phyloP scores from a whole-genome alignment of 1,140 invertebrate genomes.

The Neodiprion pinetum region DNA sequence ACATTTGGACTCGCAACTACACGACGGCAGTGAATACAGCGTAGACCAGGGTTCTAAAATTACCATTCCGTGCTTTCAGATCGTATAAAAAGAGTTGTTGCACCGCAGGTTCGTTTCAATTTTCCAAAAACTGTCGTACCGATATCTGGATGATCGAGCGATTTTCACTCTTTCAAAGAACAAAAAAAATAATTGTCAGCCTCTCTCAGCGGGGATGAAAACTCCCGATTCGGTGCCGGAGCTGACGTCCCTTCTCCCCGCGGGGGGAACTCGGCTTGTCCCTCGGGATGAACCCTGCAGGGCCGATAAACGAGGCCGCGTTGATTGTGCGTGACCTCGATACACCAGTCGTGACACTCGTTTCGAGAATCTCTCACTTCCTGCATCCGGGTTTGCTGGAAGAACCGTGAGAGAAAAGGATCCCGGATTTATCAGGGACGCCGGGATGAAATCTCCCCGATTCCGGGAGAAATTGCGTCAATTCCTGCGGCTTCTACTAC shows the following conservation, averaged over 20 bases:
- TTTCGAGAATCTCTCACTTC: too few relatives aligned
- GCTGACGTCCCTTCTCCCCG: too few relatives aligned
- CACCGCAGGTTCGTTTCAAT: too few relatives aligned
- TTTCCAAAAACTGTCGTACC: too few relatives aligned
- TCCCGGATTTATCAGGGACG: not conserved
- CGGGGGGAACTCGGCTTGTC: not conserved
- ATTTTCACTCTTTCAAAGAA: too few relatives aligned
- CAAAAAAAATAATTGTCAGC: too few relatives aligned
- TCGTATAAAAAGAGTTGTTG: too few relatives aligned
- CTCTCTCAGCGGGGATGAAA: too few relatives aligned
- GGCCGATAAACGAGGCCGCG: not conserved
- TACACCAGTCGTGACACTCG: not conserved
- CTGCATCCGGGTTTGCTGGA: too few relatives aligned
- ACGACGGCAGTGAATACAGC: not conserved
- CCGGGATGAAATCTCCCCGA: not conserved
- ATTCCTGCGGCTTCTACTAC: not conserved
- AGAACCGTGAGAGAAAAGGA: not conserved
- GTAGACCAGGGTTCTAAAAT: not conserved
- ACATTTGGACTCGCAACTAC: not conserved
- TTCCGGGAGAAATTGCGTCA: not conserved
- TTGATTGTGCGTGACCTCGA: constrained; percentile 2
- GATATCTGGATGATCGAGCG: too few relatives aligned
- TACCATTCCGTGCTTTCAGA: not conserved
- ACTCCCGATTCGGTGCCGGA: too few relatives aligned
- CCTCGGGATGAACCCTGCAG: not conserved